Percentiles rank a stretch among this genome's conserved stretches.
Conservation (phyloP, 2,888 invertebrate genomes). For the Caenorhabditis japonica region DNA sequence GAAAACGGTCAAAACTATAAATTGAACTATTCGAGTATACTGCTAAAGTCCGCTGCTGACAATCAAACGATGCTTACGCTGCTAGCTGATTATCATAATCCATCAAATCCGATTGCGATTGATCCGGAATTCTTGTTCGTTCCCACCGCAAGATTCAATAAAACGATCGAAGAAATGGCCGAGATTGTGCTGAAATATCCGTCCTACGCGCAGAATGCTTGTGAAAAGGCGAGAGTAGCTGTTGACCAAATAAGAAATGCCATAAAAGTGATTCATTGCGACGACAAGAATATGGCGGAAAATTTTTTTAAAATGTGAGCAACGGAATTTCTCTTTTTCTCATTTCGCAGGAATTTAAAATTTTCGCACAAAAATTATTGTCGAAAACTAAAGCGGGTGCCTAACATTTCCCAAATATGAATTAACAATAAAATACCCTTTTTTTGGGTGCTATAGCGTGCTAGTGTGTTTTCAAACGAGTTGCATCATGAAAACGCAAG, state of each 20-base stretch:
- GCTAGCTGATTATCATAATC: not conserved
- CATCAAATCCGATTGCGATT: not conserved
- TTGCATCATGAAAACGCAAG: too few relatives aligned
- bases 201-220: not conserved
- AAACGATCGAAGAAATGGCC: not conserved
- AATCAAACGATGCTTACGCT: not conserved
- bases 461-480: too few relatives aligned
- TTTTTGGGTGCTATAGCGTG: too few relatives aligned
- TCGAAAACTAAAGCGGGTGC: too few relatives aligned
- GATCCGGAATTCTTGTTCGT: not conserved
- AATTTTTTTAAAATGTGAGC: not conserved
- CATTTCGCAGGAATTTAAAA: too few relatives aligned
- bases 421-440: too few relatives aligned
- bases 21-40: slow-evolving; percentile 9
- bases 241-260: not conserved
- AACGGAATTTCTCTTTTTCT: not conserved
- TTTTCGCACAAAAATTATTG: too few relatives aligned
- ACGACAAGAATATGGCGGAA: not conserved
- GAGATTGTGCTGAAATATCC: not conserved
- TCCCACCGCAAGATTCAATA: slow-evolving; percentile 6
- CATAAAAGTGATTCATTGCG: too few relatives aligned
- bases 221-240: not conserved
- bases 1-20: slow-evolving; percentile 4
- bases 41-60: not conserved
- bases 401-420: too few relatives aligned